These are phyloP conservation scores for Phorcus lineatus DNA, from an alignment of 2,888 invertebrate species.

Conservation along the genomic window DNA sequence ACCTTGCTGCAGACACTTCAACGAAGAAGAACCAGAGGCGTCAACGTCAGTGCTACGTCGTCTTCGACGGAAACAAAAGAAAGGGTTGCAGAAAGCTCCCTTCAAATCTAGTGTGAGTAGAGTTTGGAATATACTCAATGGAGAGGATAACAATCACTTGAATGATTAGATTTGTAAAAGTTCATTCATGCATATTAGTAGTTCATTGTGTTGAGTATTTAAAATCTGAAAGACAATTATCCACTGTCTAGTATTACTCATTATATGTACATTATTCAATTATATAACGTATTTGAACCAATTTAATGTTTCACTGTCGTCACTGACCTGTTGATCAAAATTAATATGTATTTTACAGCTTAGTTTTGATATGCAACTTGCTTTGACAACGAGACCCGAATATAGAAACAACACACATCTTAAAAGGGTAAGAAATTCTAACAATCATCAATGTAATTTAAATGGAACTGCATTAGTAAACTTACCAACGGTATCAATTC, in stretches of 20 bases:
- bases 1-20: constrained; percentile 41
- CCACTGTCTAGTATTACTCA: too few relatives aligned
- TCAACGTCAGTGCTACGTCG: constrained; percentile 3
- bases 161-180: background rate
- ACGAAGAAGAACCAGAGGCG: constrained; percentile 45
- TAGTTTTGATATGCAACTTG: constrained; percentile 58
- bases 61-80: background rate
- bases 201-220: too few relatives aligned
- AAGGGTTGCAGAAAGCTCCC: constrained; percentile 5
- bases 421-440: constrained; percentile 49
- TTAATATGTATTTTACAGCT: constrained; percentile 49
- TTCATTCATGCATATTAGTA: too few relatives aligned
- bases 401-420: constrained; percentile 54
- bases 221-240: too few relatives aligned
- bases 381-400: constrained; percentile 55
- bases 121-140: too few relatives aligned
- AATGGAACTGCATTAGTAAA: background rate
- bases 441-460: background rate
- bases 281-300: background rate
- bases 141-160: background rate
- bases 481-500: background rate
- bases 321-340: background rate
- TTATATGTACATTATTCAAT: too few relatives aligned
- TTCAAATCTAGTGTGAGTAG: constrained; percentile 37
- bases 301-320: too few relatives aligned